Percentiles rank a stretch among this genome's conserved stretches.
These are phyloP conservation scores for Ridgeia piscesae DNA, from an alignment of 1,140 invertebrate species.

Conservation along the genomic window DNA sequence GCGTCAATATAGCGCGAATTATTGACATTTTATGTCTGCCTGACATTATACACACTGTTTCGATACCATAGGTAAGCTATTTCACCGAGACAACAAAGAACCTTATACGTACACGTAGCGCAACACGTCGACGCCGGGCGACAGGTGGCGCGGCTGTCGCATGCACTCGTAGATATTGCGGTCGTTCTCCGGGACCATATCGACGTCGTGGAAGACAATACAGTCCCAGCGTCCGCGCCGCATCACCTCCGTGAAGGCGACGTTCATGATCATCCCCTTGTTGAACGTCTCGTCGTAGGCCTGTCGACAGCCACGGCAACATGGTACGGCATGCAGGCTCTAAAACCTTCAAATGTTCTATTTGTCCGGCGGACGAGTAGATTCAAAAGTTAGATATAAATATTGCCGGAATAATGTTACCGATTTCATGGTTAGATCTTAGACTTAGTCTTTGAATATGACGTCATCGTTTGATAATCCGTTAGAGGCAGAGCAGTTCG, in stretches of 20 bases:
- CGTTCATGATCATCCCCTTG: constrained; percentile 86
- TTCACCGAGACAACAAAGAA: background rate
- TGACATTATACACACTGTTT: no score
- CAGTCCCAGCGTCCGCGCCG: constrained; percentile 72
- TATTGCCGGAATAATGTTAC: no score
- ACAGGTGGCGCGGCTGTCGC: constrained; percentile 76
- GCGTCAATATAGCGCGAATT: no score
- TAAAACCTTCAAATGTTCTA: no score
- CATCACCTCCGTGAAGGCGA: constrained; percentile 77
- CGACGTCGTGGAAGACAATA: constrained; percentile 91
- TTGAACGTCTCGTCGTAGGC: constrained; percentile 72
- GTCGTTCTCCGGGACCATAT: constrained; percentile 84
- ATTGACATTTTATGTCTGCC: no score
- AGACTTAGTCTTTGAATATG: no score
- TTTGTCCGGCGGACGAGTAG: no score
- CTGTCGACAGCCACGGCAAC: background rate
- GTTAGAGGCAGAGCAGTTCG: no score
- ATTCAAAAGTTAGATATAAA: no score
- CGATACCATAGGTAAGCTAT: background rate
- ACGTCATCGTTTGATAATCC: no score
- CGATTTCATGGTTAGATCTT: no score
- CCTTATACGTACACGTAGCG: constrained; percentile 17
- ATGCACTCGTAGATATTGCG: constrained; percentile 91
- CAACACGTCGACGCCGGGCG: constrained; percentile 18
- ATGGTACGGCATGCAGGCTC: no score